These are phyloP conservation scores for Rattus norvegicus DNA, from an alignment of 2,113 vertebrate genomes.

Conservation along the genomic window DNA sequence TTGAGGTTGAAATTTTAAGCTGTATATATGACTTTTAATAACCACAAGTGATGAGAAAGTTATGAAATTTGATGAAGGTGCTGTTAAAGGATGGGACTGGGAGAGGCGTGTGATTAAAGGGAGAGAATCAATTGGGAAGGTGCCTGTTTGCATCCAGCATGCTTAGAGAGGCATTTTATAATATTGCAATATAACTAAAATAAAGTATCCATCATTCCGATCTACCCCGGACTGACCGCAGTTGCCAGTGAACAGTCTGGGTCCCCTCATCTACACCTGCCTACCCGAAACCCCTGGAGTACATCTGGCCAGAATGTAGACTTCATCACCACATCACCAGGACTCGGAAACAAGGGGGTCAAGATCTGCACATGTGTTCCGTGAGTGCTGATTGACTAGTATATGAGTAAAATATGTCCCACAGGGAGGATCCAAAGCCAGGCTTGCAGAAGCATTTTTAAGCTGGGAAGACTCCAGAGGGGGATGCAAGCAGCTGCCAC, in stretches of 20 bases:
- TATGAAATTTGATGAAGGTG: conserved; percentile 38
- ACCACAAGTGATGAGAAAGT: conserved; percentile 29
- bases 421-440: not conserved
- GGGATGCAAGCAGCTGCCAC: not conserved
- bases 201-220: not conserved
- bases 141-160: not conserved
- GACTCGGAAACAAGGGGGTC: not conserved
- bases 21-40: conserved; percentile 45
- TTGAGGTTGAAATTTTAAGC: conserved; percentile 52
- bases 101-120: not conserved
- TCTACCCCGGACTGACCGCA: not conserved
- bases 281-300: not conserved
- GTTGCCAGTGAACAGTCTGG: too few species aligned
- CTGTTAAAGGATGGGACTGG: not conserved
- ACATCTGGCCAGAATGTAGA: not conserved
- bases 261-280: accelerated
- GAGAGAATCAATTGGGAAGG: not conserved
- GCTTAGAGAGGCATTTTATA: not conserved
- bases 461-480: not conserved
- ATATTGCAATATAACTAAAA: not conserved
- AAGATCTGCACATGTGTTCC: not conserved
- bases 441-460: not conserved
- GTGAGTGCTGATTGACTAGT: not conserved
- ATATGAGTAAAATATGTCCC: not conserved
- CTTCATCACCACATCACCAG: too few species aligned